Base-by-base conservation (phyloP, 2,797 vertebrate species). In the Anniella stebbinsi region DNA sequence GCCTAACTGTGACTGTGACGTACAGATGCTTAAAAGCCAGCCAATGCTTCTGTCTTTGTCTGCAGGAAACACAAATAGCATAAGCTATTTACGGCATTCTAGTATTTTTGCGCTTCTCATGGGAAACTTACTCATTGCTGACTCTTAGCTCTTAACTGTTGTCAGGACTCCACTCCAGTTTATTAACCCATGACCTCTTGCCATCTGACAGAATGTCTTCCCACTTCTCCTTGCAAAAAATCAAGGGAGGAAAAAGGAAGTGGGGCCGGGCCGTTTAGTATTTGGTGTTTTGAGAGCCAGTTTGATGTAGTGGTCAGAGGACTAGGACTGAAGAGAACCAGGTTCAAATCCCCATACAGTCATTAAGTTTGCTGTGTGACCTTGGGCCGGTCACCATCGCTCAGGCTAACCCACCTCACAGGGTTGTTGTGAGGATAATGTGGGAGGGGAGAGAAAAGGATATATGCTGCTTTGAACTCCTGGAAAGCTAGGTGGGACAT, bases 101-200 rank as follows among this genome's bases (percentile, higher is more conserved):
- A 86, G 80, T 93, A 94, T 87, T 89, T 87, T 90, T 89, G 93
- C 92, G 86, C 92, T 95, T 93, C 93, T 96, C 94, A 94, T 90
- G 95, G 93, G 94, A 96, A 95, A 94, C 85, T 30, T 72, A 57
- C 30, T 60, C 87, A 87, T 66, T 83, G 87, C 33, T 93, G 83
- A 84, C 88, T 91, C 72, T 77, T 92, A 91, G 86, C 69, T 88
- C 54, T 89, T 88, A 88, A 76, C 88, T 91, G 57, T 88, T 95
- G 92, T 89, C 93, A 94, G 86, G 88, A 88, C 86, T 93, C 91
- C 88, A 0, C 21, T 11, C 69, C 69, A 85, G 90, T 94, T 93
- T 94, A 92, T 93, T 93, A 45, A 83, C 60, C 85, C 89, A 45
- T 28, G 38, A 66, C 88, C 88, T 87, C 12, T 57, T 91, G 41